A percentile compares a stretch with the other conserved stretches of the same genome.
These are phyloP conservation scores for Polypterus senegalus DNA, from an alignment of 2,113 vertebrate genomes.

Conservation along the genomic window DNA sequence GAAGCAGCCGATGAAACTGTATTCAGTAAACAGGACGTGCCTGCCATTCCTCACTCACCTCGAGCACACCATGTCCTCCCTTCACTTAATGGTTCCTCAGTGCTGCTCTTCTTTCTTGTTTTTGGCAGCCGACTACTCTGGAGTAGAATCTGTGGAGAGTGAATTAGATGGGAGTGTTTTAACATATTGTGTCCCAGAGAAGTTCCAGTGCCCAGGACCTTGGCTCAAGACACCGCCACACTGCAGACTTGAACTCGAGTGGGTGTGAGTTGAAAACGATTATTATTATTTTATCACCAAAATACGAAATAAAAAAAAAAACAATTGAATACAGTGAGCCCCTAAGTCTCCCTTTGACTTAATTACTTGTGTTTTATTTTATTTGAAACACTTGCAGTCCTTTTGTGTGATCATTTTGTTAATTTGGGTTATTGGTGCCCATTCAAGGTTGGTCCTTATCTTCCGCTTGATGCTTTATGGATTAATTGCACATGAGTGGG, in stretches of 20 bases:
- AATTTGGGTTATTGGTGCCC: no score
- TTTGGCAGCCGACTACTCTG: slow-evolving; percentile 36
- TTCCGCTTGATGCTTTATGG: no score
- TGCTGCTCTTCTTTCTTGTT: slow-evolving; percentile 19
- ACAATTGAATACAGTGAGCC: not conserved
- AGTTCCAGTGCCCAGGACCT: slow-evolving; percentile 20
- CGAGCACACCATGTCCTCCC: no score
- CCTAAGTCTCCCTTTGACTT: not conserved
- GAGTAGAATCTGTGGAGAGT: slow-evolving; percentile 24
- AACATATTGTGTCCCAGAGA: slow-evolving; percentile 9
- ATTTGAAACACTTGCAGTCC: not conserved
- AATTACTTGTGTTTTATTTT: not conserved
- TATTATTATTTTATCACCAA: not conserved
- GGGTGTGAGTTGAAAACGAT: not conserved
- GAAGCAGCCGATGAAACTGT: no score
- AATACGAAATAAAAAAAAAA: not conserved
- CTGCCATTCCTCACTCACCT: no score
- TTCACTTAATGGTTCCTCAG: not conserved
- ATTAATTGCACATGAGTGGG: no score
- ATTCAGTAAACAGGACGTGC: no score
- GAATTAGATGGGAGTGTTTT: slow-evolving; percentile 17
- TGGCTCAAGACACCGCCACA: slow-evolving; percentile 3
- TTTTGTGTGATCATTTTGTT: no score
- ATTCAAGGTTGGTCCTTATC: no score
- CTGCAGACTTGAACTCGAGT: not conserved